Base-by-base conservation (phyloP, 2,113 vertebrate genomes). In the Capreolus pygargus region DNA sequence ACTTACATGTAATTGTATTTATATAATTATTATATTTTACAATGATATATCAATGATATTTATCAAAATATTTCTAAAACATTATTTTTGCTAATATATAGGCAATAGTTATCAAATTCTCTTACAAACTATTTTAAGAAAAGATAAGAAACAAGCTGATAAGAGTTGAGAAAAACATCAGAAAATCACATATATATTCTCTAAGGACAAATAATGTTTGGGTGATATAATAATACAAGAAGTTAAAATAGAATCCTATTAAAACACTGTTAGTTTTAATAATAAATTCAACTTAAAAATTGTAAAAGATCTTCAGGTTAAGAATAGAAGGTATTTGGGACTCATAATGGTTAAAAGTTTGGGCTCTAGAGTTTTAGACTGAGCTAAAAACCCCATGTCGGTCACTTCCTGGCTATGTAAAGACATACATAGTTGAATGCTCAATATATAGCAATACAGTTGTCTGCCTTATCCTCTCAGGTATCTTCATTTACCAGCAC, bases 81-180 rank as follows among this genome's bases (percentile, higher is more conserved):
- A 61, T 79, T 45, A 87, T 84, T 89, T 88, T 95, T 21, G 33
- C 47, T 92, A 67, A 47, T 17, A 28, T 45, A 36, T 82, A 30
- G 84, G 89, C 15, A 67, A 86, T 85, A 52, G 76, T 64, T 89
- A 87, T 57, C 54, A 89, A 94, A 89, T 96, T 6, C 2, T 93
- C 36, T 33, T 96, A 64, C 88, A 57, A 88, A 58, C 79, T 88
- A 94, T 58, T 93, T 95, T 81, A 92, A 47, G 27, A 92, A 91
- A 91, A 90, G 36, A 23, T 47, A 61, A 55, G 39, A 89, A 52
- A 55, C 15, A 43, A 55, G 23, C 82, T 64, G 74, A 43, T 76
- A 60, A 83, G 90, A 94, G 11, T 79, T n/a, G 87, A 89, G 16
- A 82, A 94, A 93, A 97, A 61, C 36, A 50, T 81, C 15, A 91